Evolutionary conservation across 2,888 invertebrate species (phyloP), one percentile per base, ranked within the genome.

Genomic region (Acanthosepion lycidas): DNA sequence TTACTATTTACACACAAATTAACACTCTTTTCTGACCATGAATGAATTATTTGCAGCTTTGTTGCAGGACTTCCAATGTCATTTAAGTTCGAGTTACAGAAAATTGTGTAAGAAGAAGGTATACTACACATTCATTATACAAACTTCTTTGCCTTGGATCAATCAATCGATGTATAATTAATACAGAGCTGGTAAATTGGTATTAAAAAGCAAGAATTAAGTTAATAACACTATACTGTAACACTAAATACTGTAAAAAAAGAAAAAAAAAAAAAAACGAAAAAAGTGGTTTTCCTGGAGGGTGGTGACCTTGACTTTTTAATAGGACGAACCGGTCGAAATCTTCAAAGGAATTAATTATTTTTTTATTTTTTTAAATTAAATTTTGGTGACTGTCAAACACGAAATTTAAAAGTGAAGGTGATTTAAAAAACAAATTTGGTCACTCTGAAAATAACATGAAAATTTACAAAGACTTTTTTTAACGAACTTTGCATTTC

Each of bases 291-390:
- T 78, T 78, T 78, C 18, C 28, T 78, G n/a, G 15, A 78, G 18
- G 15, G 0, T 78, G 78, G n/a, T 33, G 78, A 78, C 78, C 78
- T 78, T 78, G 78, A 78, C 78, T 78, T 78, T 51, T 64, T 28
- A 78, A 28, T 78, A 78, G 78, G 78, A 78, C 78, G 78, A 78
- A 78, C 78, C 78, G 78, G 78, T 26, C 78, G 78, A n/a, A n/a
- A 28, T 28, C 15, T n/a, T 12, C 9, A 0, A n/a, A n/a, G n/a
- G 15, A 78, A 59, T 59, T 59, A 23, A 20, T 5, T 51, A 8
- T 15, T 51, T 51, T 0, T 59, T 59, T 33, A 33, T 33, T 23
- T 59, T 23, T 23, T 23, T 59, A 0, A 5, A 42, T 42, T 42
- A 42, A 42, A 42, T 42, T 42, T 42, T 42, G 42, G 42, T 42